Base-by-base conservation (phyloP, 2,113 vertebrate genomes). In the Halcyon malimbica region DNA sequence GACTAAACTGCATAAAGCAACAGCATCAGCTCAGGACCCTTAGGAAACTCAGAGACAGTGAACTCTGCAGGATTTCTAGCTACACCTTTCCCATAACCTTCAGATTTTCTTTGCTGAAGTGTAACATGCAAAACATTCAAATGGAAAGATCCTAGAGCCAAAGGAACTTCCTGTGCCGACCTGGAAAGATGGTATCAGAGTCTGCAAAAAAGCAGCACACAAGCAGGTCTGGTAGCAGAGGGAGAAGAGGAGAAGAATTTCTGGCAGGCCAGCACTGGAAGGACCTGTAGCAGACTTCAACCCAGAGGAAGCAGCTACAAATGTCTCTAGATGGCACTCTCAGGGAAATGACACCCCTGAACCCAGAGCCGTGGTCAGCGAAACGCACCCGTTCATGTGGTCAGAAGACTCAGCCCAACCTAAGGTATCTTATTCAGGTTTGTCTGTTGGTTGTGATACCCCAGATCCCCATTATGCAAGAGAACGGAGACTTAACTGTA, bases 371-470 rank as follows among this genome's bases (percentile, higher is more conserved):
- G 21, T 3, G n/a, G 17, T 6, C 63, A 60, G 57, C 1, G 18
- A 48, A 23, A 29, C 3, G 11, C 54, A 17, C 37, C 7, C 0
- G 1, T 2, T 5, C 1, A 1, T 35, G 62, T 2, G 60, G 35
- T 50, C 67, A 51, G 20, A 25, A 25, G 33, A 42, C 70, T 79
- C 74, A 73, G 57, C 46, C 54, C 42, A 51, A 8, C 5, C 79
- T 53, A 60, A 50, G 2, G 15, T 50, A 70, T 31, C 83, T 50
- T 5, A 44, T 1, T 39, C 26, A 57, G 48, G 16, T 24, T 51
- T 11, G 5, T 41, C 81, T 62, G n/a, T 11, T 54, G 23, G 26
- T 6, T 48, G 39, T 2, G 2, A 57, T 16, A 83, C 6, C 39
- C 26, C 65, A 83, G 37, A 41, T 28, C 14, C 48, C 29, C 39